These are phyloP conservation scores for Lates calcarifer DNA, from an alignment of 2,113 vertebrate species.

Conservation along the genomic window DNA sequence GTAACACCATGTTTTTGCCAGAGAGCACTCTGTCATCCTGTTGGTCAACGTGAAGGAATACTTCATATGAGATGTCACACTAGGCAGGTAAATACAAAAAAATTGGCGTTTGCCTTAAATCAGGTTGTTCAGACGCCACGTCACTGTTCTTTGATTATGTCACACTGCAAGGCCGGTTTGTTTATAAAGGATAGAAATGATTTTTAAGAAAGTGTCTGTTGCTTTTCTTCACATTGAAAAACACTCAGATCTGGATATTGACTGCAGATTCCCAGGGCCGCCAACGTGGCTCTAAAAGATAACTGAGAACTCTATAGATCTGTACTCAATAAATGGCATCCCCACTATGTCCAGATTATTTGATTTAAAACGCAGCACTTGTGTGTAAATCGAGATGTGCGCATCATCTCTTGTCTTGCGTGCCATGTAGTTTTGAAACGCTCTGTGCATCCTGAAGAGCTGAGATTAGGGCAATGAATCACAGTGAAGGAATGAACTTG, in stretches of 20 bases:
- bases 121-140: no score
- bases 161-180: no score
- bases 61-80: no score
- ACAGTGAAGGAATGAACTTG: constrained; percentile 68
- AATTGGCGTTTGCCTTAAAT: no score
- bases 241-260: not conserved
- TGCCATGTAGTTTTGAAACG: constrained; percentile 16
- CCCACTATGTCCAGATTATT: constrained; percentile 14
- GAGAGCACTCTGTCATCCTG: no score
- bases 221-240: not conserved
- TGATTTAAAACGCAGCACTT: constrained; percentile 22
- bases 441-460: constrained; percentile 53
- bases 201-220: no score
- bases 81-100: no score
- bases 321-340: constrained; percentile 20
- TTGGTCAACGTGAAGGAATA: no score
- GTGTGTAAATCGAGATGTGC: not conserved
- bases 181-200: no score
- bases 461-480: constrained; percentile 74
- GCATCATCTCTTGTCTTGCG: not conserved
- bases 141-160: no score
- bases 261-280: not conserved
- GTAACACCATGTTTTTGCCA: no score
- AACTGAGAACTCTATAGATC: constrained; percentile 1
- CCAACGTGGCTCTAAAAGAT: constrained; percentile 12